These are phyloP conservation scores for Sialis fuliginosa DNA, from an alignment of 2,888 invertebrate species.

Conservation along the genomic window DNA sequence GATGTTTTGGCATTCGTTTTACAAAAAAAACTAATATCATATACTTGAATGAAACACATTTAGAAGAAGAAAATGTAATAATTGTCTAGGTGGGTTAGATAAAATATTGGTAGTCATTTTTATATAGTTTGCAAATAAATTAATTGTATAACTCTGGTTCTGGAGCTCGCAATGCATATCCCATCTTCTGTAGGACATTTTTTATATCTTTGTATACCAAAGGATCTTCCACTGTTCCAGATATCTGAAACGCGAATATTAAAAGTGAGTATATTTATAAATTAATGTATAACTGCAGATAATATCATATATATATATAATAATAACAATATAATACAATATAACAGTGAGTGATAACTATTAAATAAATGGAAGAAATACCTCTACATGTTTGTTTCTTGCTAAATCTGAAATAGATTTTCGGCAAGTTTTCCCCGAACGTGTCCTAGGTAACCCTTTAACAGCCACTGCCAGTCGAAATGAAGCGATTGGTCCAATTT, in stretches of 20 bases:
- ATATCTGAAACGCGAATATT: conserved; percentile 30
- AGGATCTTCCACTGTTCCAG: conserved; percentile 78
- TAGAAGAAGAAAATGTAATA: too few relatives aligned
- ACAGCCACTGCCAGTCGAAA: conserved; percentile 68
- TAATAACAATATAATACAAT: conserved; percentile 4
- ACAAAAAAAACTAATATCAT: too few relatives aligned
- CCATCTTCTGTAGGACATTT: conserved; percentile 52
- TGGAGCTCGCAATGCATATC: conserved; percentile 54
- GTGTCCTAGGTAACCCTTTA: conserved; percentile 65
- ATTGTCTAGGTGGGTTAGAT: too few relatives aligned
- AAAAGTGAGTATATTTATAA: background rate
- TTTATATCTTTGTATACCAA: conserved; percentile 65
- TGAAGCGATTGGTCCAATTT: conserved; percentile 77
- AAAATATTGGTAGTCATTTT: too few relatives aligned
- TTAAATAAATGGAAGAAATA: conserved; percentile 22
- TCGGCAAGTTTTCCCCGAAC: conserved; percentile 65
- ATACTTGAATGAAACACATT: too few relatives aligned
- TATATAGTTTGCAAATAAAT: too few relatives aligned
- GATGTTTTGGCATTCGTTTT: too few relatives aligned
- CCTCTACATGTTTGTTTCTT: conserved; percentile 56
- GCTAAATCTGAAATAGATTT: conserved; percentile 77
- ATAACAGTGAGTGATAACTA: background rate
- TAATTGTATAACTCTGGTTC: conserved; percentile 30
- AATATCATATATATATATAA: background rate
- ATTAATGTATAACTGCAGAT: background rate